phyloP scores from a whole-genome alignment of 2,888 invertebrate genomes.

The Andrena camellia region DNA sequence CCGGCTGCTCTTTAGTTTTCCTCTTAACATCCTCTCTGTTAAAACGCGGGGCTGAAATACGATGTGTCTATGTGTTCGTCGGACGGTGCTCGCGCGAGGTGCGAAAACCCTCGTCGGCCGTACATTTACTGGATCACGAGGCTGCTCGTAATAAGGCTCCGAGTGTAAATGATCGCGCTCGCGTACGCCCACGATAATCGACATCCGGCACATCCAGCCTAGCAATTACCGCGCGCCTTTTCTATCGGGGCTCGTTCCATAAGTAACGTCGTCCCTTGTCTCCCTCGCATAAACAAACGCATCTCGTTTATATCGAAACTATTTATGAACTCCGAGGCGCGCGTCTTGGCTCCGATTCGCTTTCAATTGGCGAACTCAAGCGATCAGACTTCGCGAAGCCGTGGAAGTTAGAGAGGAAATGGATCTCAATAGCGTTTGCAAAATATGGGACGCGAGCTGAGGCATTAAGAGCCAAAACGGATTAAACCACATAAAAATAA shows the following conservation, averaged over 20 bases:
- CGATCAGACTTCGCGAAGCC: neutral
- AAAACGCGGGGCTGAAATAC: slow-evolving; percentile 36
- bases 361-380: neutral
- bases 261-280: slow-evolving; percentile 11
- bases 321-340: neutral
- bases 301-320: slow-evolving; percentile 16
- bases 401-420: neutral
- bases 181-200: slow-evolving; percentile 48
- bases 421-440: neutral
- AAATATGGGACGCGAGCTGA: neutral
- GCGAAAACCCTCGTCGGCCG: slow-evolving; percentile 32
- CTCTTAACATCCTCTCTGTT: slow-evolving; percentile 11
- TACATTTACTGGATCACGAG: slow-evolving; percentile 37
- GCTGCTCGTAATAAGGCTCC: slow-evolving; percentile 36
- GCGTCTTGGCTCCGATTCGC: neutral
- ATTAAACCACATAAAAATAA: too few relatives aligned
- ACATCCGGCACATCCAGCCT: slow-evolving; percentile 57
- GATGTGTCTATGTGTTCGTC: slow-evolving; percentile 11
- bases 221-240: slow-evolving; percentile 41
- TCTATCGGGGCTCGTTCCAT: slow-evolving; percentile 24
- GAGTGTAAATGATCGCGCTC: slow-evolving; percentile 36
- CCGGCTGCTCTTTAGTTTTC: slow-evolving; percentile 21
- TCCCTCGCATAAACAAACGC: slow-evolving; percentile 8
- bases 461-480: too few relatives aligned
- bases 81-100: slow-evolving; percentile 22